Percentiles rank a stretch among this genome's conserved stretches.
These are phyloP conservation scores for Xylocampa areola DNA, from an alignment of 2,888 invertebrate genomes.

Conservation along the genomic window DNA sequence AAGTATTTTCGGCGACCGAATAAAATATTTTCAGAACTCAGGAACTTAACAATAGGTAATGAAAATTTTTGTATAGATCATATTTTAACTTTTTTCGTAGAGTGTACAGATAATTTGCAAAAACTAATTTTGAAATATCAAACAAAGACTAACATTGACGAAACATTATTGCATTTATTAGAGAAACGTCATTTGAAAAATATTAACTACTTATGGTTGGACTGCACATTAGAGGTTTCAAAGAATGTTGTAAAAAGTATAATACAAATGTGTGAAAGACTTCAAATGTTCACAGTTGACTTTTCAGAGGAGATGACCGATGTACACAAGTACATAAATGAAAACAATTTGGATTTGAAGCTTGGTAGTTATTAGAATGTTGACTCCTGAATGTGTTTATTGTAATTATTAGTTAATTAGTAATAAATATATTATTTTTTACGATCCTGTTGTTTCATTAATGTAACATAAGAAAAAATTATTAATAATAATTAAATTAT, in stretches of 20 bases:
- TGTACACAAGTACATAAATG: conserved; percentile 76
- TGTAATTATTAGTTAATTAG: conserved; percentile 55
- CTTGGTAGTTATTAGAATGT: conserved; percentile 79
- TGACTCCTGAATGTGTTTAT: conserved; percentile 32
- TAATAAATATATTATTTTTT: conserved; percentile 62
- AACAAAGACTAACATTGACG: conserved; percentile 79
- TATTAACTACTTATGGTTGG: conserved; percentile 81
- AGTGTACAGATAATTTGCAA: conserved; percentile 77
- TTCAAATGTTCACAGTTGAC: conserved; percentile 82
- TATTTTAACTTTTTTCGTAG: conserved; percentile 79
- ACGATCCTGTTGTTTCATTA: conserved; percentile 40
- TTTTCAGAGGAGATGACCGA: conserved; percentile 75
- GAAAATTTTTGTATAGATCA: conserved; percentile 81
- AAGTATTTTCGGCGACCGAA: conserved; percentile 72
- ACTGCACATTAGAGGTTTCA: conserved; percentile 84
- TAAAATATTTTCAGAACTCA: conserved; percentile 78
- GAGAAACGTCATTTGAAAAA: conserved; percentile 77
- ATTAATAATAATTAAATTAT: conserved; percentile 32
- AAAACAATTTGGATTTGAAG: conserved; percentile 84
- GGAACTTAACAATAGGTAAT: conserved; percentile 81
- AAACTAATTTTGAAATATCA: conserved; percentile 83
- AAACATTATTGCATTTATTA: conserved; percentile 74
- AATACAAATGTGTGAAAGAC: conserved; percentile 77
- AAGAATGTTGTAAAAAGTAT: conserved; percentile 77
- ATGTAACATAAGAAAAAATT: conserved; percentile 5